Base-by-base conservation (phyloP, 2,888 invertebrate species). In the Lepidonotus clava region DNA sequence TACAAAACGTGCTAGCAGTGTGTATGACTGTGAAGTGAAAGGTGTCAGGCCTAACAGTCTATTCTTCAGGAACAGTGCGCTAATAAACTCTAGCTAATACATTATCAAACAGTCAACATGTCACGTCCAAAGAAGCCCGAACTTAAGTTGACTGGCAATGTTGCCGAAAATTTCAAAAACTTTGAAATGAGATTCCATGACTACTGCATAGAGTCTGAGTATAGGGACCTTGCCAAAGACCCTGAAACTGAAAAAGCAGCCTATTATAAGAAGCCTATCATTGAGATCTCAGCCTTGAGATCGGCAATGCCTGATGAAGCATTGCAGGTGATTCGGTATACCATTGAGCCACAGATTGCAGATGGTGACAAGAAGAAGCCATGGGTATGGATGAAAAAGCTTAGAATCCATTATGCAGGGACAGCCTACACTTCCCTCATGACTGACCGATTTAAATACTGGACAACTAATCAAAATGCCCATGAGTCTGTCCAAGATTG, bases 141-240 rank as follows among this genome's bases (percentile, higher is more conserved):
- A 38, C 40, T 77, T 4, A 77, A 34, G 4, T 38, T 77, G 4
- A 11, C 38, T 34, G 77, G 77, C n/a, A 77, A 77, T 28, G 36
- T 34, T 18, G 1, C 41, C 11, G 77, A 77, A n/a, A 77, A 77
- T 34, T 77, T 77, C 36, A 34, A 38, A 28, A 77, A 77, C 36
- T 77, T 77, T 77, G 77, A 77, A n/a, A 41, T 77, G 41, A 38
- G 77, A 18, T 77, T 77, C 28, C 1, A 77, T 38, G 77, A 77
- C 77, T 77, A 77, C n/a, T 77, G 77, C n/a, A 77, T 34, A 1
- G 40, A 77, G 40, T 6, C 77, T 18, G 77, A 77, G 18, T 77
- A 77, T 21, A 77, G 77, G 36, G 40, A 77, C 36, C 36, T 77
- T 21, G 36, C 36, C 38, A 38, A 77, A 24, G 24, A 41, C 38